phyloP scores from a whole-genome alignment of 1,140 invertebrate genomes.

The Heliconius eleuchia region DNA sequence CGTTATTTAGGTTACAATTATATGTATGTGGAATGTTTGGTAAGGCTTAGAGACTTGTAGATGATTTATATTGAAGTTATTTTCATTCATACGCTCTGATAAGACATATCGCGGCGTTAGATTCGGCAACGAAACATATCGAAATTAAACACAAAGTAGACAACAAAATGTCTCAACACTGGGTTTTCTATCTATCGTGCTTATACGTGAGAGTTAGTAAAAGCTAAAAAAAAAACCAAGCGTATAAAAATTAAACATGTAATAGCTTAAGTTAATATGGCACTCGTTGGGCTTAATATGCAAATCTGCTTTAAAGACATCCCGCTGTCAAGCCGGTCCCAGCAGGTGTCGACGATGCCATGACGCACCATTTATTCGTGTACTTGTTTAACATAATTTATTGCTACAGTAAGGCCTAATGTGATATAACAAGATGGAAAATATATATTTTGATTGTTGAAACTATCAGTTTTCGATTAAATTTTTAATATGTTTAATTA shows the following conservation, averaged over 20 bases:
- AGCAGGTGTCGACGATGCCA: constrained; percentile 40
- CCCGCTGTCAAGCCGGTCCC: constrained; percentile 28
- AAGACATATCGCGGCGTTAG: no score
- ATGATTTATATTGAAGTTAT: no score
- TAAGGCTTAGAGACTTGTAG: no score
- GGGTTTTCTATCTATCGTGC: no score
- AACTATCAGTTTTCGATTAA: not conserved
- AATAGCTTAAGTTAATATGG: constrained; percentile 14
- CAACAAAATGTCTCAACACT: no score
- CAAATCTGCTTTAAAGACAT: constrained; percentile 38
- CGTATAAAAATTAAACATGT: not conserved
- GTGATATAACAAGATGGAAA: not conserved
- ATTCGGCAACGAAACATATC: no score
- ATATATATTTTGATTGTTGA: not conserved
- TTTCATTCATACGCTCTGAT: no score
- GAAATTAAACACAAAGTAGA: no score
- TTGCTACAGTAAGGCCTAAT: constrained; percentile 18
- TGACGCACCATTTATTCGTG: constrained; percentile 19
- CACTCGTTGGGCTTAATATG: constrained; percentile 32
- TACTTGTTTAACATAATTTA: constrained; percentile 27
- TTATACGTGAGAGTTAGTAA: not conserved
- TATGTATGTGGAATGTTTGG: no score
- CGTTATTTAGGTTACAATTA: no score
- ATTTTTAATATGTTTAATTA: not conserved
- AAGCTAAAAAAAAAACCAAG: not conserved